Evolutionary conservation across 2,888 invertebrate genomes (phyloP), one percentile per base, ranked within the genome.

Genomic region (Aphidoletes aphidimyza): DNA sequence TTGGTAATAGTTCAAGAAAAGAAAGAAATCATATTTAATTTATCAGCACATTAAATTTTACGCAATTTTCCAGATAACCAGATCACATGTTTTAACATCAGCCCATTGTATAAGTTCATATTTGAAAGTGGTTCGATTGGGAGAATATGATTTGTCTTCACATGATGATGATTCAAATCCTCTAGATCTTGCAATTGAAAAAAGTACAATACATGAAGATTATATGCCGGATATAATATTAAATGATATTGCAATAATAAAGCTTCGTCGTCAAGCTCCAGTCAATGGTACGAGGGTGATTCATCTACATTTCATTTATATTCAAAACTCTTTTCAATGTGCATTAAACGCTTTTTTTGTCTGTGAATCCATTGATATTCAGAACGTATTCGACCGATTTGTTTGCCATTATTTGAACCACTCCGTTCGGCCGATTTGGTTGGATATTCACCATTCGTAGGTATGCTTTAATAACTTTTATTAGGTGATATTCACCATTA

Each of bases 241-340:
- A 36, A 95, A 95, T 87, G 97, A 98, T 88, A 94, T 98, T 86
- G 97, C 94, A 0, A 88, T 98, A 19, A 89, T 97, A 0, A 92
- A 92, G 86, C 89, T 96, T 69, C 89, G 90, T 11, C 86, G 86
- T 8, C 85, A 86, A 36, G 88, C 88, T 9, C 86, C 87, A 14
- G 86, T 87, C 85, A 88, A 87, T 85, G 87, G 90, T 89, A 86
- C 85, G 3, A 59, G n/a, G 17, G 19, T 47, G 11, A 14, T 47
- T 47, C 11, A n/a, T 34, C 47, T 30, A 14, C 22, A 45, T 22
- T 19, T 69, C 19, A 36, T 37, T 19, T 6, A 30, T 26, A 39
- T 36, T 49, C 47, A 34, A 0, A 26, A 36, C 54, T 84, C 26
- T 42, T 85, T 84, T 78, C 85, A n/a, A 83, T 45, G 3, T 17